Conservation (phyloP, 2,797 vertebrate genomes). For the Taeniopygia guttata region DNA sequence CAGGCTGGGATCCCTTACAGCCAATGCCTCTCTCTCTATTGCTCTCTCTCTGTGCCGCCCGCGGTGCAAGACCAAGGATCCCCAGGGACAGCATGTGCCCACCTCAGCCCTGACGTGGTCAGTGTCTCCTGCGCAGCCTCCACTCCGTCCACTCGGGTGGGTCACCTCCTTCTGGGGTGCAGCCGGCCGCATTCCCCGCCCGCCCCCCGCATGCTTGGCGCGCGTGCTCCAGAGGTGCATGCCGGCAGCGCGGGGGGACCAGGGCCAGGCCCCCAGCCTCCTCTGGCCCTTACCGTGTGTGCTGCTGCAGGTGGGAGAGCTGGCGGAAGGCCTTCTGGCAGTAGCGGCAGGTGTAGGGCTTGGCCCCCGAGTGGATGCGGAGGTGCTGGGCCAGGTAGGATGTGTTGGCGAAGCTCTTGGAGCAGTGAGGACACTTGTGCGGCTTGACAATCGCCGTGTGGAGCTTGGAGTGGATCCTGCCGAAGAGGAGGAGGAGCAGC, state of each 20-base stretch:
- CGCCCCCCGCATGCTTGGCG: conserved; percentile 79
- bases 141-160: conserved; percentile 69
- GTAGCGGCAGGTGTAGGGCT: conserved; percentile 94
- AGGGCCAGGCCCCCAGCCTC: conserved; percentile 76
- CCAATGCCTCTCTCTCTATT: conserved; percentile 61
- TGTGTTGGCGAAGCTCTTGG: conserved; percentile 97
- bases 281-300: conserved; percentile 84
- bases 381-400: conserved; percentile 98
- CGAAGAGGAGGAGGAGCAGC: conserved; percentile 83
- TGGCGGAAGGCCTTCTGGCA: conserved; percentile 98
- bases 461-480: conserved; percentile 98
- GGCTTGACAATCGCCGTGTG: conserved; percentile 96
- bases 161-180: conserved; percentile 62
- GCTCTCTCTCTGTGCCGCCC: conserved; percentile 62
- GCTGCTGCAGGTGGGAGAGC: conserved; percentile 99
- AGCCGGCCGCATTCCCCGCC: conserved; percentile 72
- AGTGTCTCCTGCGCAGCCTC: conserved; percentile 68
- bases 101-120: conserved; percentile 63
- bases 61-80: conserved; percentile 41
- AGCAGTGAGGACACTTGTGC: conserved; percentile 98
- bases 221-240: conserved; percentile 79
- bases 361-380: conserved; percentile 97
- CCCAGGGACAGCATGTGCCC: conserved; percentile 56
- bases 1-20: conserved; percentile 23
- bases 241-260: conserved; percentile 77